Evolutionary conservation across 1,140 invertebrate genomes (phyloP), one percentile per base, ranked within the genome.

Genomic region (Heliconius eleuchia): DNA sequence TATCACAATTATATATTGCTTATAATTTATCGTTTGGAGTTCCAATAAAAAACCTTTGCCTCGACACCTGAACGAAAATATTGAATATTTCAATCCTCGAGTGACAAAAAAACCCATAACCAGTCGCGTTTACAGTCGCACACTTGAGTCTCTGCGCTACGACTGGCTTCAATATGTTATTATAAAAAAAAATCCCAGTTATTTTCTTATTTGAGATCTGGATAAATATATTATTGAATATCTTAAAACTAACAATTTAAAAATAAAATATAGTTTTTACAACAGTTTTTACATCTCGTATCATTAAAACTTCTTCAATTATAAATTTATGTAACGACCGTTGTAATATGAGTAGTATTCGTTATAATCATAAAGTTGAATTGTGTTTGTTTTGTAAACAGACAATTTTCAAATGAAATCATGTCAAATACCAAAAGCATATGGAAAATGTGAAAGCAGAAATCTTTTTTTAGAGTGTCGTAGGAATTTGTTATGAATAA

Each of bases 251-350:
- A 46, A 46, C 42, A 46, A 46, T 46, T 52, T 18, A 11, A 57
- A 57, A 57, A 23, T 9, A 9, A 9, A 9, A 23, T 6, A n/a
- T 23, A n/a, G 19, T n/a, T 57, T 9, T 57, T 57, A 57, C 55
- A n/a, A 57, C 16, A 52, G 50, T 57, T 57, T 57, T 57, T 57
- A 57, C 19, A 57, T 57, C 19, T 3, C 19, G n/a, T 57, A 57
- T 57, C 55, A 57, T 57, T 57, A 57, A 46, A 46, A 57, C n/a
- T 57, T 57, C n/a, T 57, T n/a, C n/a, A 57, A 57, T 23, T 57
- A 57, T 57, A 23, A n/a, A 23, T 57, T 57, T 6, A 19, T 23
- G n/a, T 57, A 23, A n/a, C n/a, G 0, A 2, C 19, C 6, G 8
- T 57, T 11, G 55, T 23, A 60, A 60, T 23, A 60, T 60, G 9